Percentiles rank a stretch among this genome's conserved stretches.
phyloP scores from a whole-genome alignment of 1,140 invertebrate species.

The Frieseomelitta varia region DNA sequence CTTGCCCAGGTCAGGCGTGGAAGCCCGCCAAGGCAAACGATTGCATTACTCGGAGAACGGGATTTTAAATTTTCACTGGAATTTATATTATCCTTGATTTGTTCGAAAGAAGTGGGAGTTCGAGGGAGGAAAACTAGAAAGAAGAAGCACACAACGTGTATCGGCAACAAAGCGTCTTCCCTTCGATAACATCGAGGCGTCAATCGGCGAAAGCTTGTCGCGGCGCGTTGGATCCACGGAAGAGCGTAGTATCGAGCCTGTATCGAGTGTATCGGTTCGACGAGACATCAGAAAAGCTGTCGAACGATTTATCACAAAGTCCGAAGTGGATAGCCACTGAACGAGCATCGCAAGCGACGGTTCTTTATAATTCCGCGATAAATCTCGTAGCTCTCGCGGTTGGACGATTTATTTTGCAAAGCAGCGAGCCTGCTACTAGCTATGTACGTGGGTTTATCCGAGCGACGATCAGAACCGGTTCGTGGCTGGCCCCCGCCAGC shows the following conservation, averaged over 20 bases:
- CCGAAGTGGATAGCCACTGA: not conserved
- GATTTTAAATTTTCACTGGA: not conserved
- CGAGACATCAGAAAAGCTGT: conserved; percentile 23
- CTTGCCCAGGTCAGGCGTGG: conserved; percentile 46
- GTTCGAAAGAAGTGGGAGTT: no score
- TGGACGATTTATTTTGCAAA: conserved; percentile 52
- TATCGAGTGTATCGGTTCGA: not conserved
- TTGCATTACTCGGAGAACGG: not conserved
- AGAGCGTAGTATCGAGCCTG: not conserved
- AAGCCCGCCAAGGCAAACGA: conserved; percentile 16
- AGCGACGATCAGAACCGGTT: conserved; percentile 34
- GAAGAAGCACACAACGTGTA: no score
- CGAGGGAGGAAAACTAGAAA: no score
- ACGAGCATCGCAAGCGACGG: not conserved
- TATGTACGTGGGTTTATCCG: conserved; percentile 38
- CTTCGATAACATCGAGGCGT: no score
- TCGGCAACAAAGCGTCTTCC: not conserved
- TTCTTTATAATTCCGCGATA: conserved; percentile 46
- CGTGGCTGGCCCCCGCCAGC: conserved; percentile 18
- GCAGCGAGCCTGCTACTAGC: not conserved
- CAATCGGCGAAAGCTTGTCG: not conserved
- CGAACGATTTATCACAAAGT: conserved; percentile 23
- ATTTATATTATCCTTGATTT: not conserved
- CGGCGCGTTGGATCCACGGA: conserved; percentile 6
- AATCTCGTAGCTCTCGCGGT: conserved; percentile 6